phyloP scores from a whole-genome alignment of 2,113 vertebrate species.

The Varanus salvator region DNA sequence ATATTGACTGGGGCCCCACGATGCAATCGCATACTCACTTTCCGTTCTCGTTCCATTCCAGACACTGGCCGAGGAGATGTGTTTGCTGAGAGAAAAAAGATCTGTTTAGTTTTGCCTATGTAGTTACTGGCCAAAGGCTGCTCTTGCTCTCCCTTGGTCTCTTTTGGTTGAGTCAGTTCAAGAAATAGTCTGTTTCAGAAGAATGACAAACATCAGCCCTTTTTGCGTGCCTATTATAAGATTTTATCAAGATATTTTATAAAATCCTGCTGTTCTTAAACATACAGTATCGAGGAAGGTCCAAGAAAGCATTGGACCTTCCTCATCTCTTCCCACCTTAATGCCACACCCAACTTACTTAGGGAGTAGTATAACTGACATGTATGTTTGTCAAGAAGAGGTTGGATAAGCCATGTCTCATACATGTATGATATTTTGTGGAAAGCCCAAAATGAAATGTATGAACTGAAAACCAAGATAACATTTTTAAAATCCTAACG shows the following conservation, averaged over 20 bases:
- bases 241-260: neutral
- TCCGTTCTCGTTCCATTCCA: conserved; percentile 91
- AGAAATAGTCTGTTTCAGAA: neutral
- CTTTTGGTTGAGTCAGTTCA: neutral
- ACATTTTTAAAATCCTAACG: neutral
- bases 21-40: conserved; percentile 97
- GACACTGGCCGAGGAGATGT: conserved; percentile 90
- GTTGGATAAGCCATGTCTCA: neutral
- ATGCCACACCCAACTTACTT: neutral
- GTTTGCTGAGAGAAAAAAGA: conserved; percentile 78
- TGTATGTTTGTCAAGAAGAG: neutral
- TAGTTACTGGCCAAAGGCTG: neutral
- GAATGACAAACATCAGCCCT: neutral
- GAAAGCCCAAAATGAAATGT: neutral
- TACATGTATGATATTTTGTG: neutral
- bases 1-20: conserved; percentile 92
- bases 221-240: neutral
- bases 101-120: neutral
- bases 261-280: neutral
- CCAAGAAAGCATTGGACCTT: too few species aligned
- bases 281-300: too few species aligned
- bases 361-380: neutral
- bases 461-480: neutral
- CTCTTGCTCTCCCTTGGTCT: neutral
- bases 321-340: neutral